Conservation (phyloP, 2,888 invertebrate genomes). For the Dicycla oo region DNA sequence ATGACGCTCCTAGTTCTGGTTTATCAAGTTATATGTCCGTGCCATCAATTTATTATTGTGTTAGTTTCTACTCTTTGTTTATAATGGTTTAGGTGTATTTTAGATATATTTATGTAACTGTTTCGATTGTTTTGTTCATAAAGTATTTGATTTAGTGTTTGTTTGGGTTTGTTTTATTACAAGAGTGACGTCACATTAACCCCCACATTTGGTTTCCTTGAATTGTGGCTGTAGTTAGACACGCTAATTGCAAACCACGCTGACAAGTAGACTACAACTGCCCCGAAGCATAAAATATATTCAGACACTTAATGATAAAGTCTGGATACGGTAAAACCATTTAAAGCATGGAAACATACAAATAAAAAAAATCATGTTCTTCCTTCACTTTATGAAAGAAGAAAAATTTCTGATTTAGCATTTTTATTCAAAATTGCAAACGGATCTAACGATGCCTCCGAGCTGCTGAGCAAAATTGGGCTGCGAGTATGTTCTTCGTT, state of each 20-base stretch:
- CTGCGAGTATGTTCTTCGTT: no score
- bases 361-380: no score
- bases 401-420: no score
- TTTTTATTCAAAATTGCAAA: no score
- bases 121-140: constrained; percentile 54
- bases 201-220: constrained; percentile 25
- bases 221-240: constrained; percentile 25
- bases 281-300: neutral
- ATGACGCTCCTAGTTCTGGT: constrained; percentile 15
- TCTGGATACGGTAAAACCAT: no score
- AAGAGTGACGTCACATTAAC: constrained; percentile 4
- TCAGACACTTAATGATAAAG: neutral
- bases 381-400: no score
- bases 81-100: constrained; percentile 59
- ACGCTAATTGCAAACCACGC: constrained; percentile 1
- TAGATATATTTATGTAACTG: constrained; percentile 54
- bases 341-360: no score
- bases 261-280: neutral
- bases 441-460: no score
- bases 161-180: constrained; percentile 3
- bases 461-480: no score
- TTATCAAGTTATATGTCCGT: constrained; percentile 23
- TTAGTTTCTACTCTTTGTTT: constrained; percentile 54
- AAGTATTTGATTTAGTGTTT: constrained; percentile 33
- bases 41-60: constrained; percentile 7